Conservation (phyloP, 2,888 invertebrate genomes). For the Caenorhabditis panamensis region DNA sequence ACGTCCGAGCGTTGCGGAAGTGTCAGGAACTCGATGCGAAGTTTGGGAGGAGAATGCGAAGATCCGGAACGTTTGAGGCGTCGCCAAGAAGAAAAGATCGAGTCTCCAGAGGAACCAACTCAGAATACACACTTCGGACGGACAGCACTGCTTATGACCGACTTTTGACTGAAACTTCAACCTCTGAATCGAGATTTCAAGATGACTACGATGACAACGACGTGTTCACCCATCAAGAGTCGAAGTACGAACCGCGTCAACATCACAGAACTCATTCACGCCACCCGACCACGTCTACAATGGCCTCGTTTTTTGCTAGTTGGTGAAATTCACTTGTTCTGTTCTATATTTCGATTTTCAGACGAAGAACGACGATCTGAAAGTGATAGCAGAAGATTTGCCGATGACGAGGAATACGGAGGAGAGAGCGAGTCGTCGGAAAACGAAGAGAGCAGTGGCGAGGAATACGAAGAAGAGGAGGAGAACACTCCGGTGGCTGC, state of each 20-base stretch:
- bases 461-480: constrained; percentile 19
- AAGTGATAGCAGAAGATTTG: too few species aligned
- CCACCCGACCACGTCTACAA: constrained; percentile 13
- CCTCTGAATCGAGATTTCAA: background rate
- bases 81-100: background rate
- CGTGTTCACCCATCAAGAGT: constrained; percentile 11
- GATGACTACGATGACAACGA: constrained; percentile 6
- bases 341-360: too few species aligned
- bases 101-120: background rate
- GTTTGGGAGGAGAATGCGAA: constrained; percentile 14
- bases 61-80: background rate
- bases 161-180: background rate
- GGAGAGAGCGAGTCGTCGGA: too few species aligned
- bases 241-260: too few species aligned
- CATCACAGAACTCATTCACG: too few species aligned
- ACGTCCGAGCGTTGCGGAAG: constrained; percentile 15
- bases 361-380: too few species aligned
- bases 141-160: background rate
- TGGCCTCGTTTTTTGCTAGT: background rate
- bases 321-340: background rate
- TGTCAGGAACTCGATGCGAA: constrained; percentile 29
- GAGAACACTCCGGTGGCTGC: constrained; percentile 2
- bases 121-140: background rate
- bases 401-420: background rate
- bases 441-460: background rate